Conservation (phyloP, 1,140 invertebrate species). For the Diorhabda elongata region DNA sequence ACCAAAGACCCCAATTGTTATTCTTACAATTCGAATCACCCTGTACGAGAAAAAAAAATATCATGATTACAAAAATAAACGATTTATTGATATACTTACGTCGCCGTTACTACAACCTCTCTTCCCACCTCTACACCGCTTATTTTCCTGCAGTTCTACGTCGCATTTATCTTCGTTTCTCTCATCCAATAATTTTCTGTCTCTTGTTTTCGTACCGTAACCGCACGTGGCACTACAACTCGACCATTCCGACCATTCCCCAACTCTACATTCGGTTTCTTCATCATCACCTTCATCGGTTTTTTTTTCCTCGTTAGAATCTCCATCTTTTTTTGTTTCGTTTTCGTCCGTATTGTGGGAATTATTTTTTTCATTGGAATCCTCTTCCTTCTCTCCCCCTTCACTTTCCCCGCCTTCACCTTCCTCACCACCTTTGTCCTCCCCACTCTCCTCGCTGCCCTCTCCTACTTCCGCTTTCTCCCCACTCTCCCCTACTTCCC, state of each 20-base stretch:
- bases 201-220: constrained; percentile 29
- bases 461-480: constrained; percentile 15
- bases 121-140: constrained; percentile 21
- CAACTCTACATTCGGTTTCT: constrained; percentile 16
- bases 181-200: constrained; percentile 15
- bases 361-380: not conserved
- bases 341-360: not conserved
- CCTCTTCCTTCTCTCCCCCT: not conserved
- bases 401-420: not conserved
- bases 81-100: not conserved
- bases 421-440: constrained; percentile 4
- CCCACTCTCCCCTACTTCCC: constrained; percentile 7
- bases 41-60: not conserved
- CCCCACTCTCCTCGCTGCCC: not conserved
- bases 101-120: constrained; percentile 1
- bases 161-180: constrained; percentile 15
- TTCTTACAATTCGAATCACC: constrained; percentile 24
- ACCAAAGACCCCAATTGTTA: constrained; percentile 68
- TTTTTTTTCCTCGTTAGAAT: not conserved
- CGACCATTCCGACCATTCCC: constrained; percentile 60
- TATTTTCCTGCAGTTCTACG: constrained; percentile 23
- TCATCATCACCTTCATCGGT: not conserved
- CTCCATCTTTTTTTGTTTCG: not conserved
- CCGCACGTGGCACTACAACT: constrained; percentile 59
- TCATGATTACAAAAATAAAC: not conserved